Base-by-base conservation (phyloP, 2,888 invertebrate genomes). In the Cheilosia urbana region DNA sequence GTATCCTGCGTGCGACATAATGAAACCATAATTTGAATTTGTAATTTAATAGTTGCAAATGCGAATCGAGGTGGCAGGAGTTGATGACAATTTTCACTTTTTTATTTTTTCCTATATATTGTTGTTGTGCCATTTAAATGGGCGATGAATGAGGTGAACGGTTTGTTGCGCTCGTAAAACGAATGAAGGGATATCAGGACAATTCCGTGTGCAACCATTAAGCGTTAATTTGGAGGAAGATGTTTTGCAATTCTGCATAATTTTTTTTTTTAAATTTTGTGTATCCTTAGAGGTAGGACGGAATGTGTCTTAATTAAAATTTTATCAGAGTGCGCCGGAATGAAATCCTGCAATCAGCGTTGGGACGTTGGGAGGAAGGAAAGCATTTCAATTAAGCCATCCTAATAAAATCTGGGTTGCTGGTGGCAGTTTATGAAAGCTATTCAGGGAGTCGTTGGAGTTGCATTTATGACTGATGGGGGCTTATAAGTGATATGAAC, bases 41-140 rank as follows among this genome's bases (percentile, higher is more conserved):
- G 71, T 85, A 85, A 85, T 79, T 85, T 85, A 85, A 85, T 80
- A 80, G 80, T 66, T 72, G 75, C 76, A 76, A 85, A 85, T 80
- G 37, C 37, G 80, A 79, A 80, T 76, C 71, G 71, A 51, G 65
- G 9, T 49, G n/a, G 55, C n/a, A 13, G 57, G 17, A 34, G 68
- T 55, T 37, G 57, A 65, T 65, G 81, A 75, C 69, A 71, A 51
- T 66, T 80, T 42, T 5, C 47, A 15, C 27, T 4, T 9, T 37
- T n/a, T 58, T n/a, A n/a, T 73, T 30, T 62, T 65, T 27, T 1
- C 27, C 27, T 27, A 6, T 27, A 1, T 27, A 13, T 13, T 51
- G 3, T 51, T 51, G 19, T 24, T 51, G 19, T 13, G 57, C 62
- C 55, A 15, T 47, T 55, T 30, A 21, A 79, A 79, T 81, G 63